phyloP scores from a whole-genome alignment of 2,113 vertebrate species.

The Xiphophorus couchianus region DNA sequence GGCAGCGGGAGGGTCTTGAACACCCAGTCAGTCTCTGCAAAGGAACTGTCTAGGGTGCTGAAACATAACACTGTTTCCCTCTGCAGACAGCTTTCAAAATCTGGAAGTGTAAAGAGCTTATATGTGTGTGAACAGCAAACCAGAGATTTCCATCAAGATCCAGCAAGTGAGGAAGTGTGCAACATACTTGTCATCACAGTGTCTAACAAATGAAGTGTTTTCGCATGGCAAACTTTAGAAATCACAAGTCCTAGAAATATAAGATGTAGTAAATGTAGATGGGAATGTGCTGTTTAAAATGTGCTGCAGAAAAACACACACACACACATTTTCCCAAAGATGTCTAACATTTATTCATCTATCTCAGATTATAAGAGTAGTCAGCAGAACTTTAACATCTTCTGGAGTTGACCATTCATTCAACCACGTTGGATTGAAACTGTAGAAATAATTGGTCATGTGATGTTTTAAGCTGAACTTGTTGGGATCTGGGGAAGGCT shows the following conservation, averaged over 20 bases:
- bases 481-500: no score
- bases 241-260: background rate
- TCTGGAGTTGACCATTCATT: no score
- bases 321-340: background rate
- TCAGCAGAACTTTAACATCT: no score
- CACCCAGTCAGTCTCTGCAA: slow-evolving; percentile 51
- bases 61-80: slow-evolving; percentile 47
- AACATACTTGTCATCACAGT: slow-evolving; percentile 58
- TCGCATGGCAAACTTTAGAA: slow-evolving; percentile 41
- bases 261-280: background rate
- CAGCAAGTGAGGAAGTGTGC: slow-evolving; percentile 45
- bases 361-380: no score
- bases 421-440: no score
- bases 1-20: slow-evolving; percentile 41
- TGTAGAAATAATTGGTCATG: no score
- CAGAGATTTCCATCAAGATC: slow-evolving; percentile 69
- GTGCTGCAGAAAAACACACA: background rate
- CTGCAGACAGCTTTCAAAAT: slow-evolving; percentile 66
- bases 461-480: no score
- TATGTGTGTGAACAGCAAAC: slow-evolving; percentile 61
- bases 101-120: slow-evolving; percentile 64
- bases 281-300: background rate
- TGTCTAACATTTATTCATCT: no score
- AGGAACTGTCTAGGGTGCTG: slow-evolving; percentile 73
- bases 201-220: slow-evolving; percentile 35